phyloP scores from a whole-genome alignment of 2,888 invertebrate genomes.

The Drosophila vallismaia region DNA sequence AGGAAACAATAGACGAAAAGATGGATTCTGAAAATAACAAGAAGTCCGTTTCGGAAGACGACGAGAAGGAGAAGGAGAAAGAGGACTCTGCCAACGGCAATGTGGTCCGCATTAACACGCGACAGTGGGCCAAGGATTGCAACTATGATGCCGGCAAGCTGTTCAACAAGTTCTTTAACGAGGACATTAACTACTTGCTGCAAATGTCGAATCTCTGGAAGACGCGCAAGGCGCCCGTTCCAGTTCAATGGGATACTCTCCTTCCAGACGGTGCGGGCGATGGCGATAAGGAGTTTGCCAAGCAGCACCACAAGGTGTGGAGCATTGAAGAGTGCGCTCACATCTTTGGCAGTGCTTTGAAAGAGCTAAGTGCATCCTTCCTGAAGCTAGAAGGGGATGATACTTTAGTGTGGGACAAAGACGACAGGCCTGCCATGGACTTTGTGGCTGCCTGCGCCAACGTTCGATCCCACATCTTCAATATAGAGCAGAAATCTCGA shows the following conservation, averaged over 20 bases:
- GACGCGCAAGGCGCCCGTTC: conserved; percentile 92
- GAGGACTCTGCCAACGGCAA: conserved; percentile 86
- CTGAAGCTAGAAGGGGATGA: conserved; percentile 84
- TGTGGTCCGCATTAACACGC: conserved; percentile 89
- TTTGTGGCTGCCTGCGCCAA: conserved; percentile 98
- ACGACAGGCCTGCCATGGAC: conserved; percentile 96
- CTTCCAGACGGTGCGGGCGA: conserved; percentile 83
- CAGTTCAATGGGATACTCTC: conserved; percentile 89
- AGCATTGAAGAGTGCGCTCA: conserved; percentile 89
- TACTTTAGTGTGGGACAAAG: conserved; percentile 97
- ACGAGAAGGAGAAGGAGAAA: conserved; percentile 83
- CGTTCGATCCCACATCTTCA: conserved; percentile 94
- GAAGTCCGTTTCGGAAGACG: too few relatives aligned
- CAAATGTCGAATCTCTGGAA: conserved; percentile 98
- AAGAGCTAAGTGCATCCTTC: conserved; percentile 86
- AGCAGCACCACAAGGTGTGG: conserved; percentile 91
- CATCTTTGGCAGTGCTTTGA: conserved; percentile 89
- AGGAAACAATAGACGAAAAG: neutral
- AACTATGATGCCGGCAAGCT: conserved; percentile 93
- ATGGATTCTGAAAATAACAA: neutral
- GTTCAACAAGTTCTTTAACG: conserved; percentile 96
- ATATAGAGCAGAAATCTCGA: conserved; percentile 92
- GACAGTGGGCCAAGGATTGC: conserved; percentile 93
- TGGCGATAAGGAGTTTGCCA: conserved; percentile 82
- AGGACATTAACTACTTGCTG: conserved; percentile 97